phyloP scores from a whole-genome alignment of 2,113 vertebrate species.

The Sminthopsis crassicaudata region DNA sequence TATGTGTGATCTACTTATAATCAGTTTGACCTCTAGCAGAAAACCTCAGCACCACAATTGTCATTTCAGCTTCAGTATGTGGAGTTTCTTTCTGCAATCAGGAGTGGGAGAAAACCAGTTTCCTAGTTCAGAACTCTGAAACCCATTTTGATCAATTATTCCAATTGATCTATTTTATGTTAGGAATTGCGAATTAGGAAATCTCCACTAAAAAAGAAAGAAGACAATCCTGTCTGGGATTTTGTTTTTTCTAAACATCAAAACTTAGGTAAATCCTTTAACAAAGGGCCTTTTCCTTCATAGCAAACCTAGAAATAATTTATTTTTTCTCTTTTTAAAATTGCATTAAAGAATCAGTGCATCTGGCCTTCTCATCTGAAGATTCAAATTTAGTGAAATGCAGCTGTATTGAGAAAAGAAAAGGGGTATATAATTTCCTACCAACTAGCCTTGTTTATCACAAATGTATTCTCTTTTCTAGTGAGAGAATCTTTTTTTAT shows the following conservation, averaged over 20 bases:
- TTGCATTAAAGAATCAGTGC: background rate
- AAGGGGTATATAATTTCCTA: background rate
- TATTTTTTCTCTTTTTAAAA: background rate
- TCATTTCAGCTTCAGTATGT: conserved; percentile 83
- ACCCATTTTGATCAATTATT: conserved; percentile 56
- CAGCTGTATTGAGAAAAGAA: conserved; percentile 55
- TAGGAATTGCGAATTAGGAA: conserved; percentile 31
- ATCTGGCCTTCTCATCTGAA: background rate
- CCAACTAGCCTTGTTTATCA: background rate
- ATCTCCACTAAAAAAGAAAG: conserved; percentile 26
- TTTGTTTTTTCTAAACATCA: background rate
- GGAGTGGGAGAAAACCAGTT: conserved; percentile 19
- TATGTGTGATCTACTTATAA: conserved; percentile 79
- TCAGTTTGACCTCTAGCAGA: conserved; percentile 85
- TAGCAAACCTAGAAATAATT: background rate
- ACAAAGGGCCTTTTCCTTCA: background rate
- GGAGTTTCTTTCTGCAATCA: conserved; percentile 84
- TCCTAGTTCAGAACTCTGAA: conserved; percentile 65
- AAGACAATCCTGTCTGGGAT: background rate
- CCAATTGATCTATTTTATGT: conserved; percentile 20
- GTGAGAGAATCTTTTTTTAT: conserved; percentile 16
- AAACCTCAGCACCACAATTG: conserved; percentile 81
- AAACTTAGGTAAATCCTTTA: background rate
- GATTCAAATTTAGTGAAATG: conserved; percentile 13
- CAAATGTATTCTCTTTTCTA: conserved; percentile 38